phyloP scores from a whole-genome alignment of 2,888 invertebrate genomes.

The Nomada fabriciana region DNA sequence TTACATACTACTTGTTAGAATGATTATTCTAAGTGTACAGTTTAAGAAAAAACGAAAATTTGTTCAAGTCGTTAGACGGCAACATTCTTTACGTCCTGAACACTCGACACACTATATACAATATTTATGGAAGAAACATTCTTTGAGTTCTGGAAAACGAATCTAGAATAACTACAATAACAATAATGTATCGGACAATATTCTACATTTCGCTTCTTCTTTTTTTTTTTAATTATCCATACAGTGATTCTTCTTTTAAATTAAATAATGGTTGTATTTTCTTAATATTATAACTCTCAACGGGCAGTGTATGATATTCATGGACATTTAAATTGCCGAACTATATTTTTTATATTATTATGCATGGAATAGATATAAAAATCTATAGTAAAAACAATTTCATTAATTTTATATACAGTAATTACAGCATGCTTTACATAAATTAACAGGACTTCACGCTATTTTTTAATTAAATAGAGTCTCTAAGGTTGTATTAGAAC shows the following conservation, averaged over 20 bases:
- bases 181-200: conserved; percentile 13
- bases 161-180: not conserved
- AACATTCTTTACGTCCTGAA: not conserved
- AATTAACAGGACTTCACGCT: conserved; percentile 26
- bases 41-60: not conserved
- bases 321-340: conserved; percentile 15
- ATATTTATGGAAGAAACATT: not conserved
- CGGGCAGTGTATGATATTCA: conserved; percentile 40
- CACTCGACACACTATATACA: not conserved
- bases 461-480: conserved; percentile 17
- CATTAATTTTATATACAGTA: conserved; percentile 59
- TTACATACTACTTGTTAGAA: not conserved
- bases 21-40: not conserved
- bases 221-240: conserved; percentile 11
- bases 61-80: conserved; percentile 1
- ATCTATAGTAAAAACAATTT: conserved; percentile 38
- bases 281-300: not conserved
- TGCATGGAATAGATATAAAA: conserved; percentile 47
- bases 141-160: not conserved
- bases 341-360: conserved; percentile 34
- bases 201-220: conserved; percentile 30
- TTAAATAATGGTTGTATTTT: no score
- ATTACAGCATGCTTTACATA: conserved; percentile 49
- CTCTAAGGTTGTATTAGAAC: conserved; percentile 25
- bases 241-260: conserved; percentile 14